Evolutionary conservation across 2,888 invertebrate species (phyloP).

Genomic region (Andrena chrysosceles): DNA sequence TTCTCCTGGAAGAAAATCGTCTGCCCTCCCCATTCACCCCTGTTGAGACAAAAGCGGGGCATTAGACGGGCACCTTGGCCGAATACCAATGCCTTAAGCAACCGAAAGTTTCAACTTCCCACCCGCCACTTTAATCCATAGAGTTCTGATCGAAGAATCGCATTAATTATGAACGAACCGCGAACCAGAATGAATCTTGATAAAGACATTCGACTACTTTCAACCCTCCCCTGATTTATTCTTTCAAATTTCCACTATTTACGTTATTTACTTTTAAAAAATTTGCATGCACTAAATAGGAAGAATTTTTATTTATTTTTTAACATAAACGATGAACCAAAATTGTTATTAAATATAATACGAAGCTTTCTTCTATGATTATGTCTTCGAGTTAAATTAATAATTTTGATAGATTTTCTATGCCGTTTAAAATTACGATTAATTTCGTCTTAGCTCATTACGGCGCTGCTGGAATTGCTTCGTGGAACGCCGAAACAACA

Average conservation of each 20-base stretch:
- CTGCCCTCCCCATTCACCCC: slow-evolving; percentile 39
- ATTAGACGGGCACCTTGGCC: slow-evolving; percentile 72
- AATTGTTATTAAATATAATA: too few relatives aligned
- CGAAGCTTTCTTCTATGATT: background rate
- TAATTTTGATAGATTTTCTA: too few relatives aligned
- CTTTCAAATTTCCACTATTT: background rate
- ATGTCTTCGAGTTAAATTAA: background rate
- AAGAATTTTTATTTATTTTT: too few relatives aligned
- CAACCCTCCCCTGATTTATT: background rate
- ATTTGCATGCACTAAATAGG: too few relatives aligned
- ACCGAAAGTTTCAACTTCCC: slow-evolving; percentile 43
- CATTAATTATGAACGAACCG: slow-evolving; percentile 28
- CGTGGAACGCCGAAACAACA: background rate
- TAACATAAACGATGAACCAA: too few relatives aligned
- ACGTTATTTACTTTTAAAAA: background rate
- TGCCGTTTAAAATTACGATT: background rate
- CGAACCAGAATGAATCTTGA: slow-evolving; percentile 15
- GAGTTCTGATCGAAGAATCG: background rate
- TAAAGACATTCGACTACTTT: background rate
- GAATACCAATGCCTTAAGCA: slow-evolving; percentile 76
- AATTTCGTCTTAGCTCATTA: background rate
- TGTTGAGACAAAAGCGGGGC: slow-evolving; percentile 77
- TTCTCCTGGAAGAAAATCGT: slow-evolving; percentile 70
- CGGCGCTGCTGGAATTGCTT: background rate
- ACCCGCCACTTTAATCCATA: slow-evolving; percentile 34